Evolutionary conservation across 2,797 vertebrate species (phyloP).

Genomic region (Acanthurus tractus): DNA sequence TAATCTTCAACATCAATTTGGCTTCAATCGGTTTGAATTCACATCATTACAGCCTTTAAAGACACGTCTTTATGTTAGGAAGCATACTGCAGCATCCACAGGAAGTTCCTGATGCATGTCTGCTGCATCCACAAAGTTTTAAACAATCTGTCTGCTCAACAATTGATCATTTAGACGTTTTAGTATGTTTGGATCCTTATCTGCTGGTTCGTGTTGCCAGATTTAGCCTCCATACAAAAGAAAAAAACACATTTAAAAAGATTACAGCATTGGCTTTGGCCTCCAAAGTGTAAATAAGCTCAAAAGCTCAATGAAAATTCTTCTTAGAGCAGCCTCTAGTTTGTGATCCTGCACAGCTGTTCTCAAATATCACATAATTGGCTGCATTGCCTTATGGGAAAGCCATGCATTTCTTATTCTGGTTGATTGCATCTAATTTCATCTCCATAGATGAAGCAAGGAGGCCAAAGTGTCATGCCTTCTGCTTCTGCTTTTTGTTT

Average conservation of each 20-base stretch:
- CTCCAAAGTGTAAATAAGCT: conserved; percentile 21
- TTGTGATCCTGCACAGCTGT: conserved; percentile 31
- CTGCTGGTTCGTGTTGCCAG: background rate
- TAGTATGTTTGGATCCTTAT: background rate
- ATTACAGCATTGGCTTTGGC: conserved; percentile 2
- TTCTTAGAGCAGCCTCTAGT: conserved; percentile 19
- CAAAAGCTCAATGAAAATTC: conserved; percentile 25
- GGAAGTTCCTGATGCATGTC: background rate
- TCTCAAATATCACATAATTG: conserved; percentile 46
- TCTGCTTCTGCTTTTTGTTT: conserved; percentile 6
- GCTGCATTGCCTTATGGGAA: conserved; percentile 34
- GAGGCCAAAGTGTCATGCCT: conserved; percentile 46
- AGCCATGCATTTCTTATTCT: conserved; percentile 41
- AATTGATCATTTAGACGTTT: background rate
- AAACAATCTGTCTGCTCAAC: background rate
- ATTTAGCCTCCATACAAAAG: background rate
- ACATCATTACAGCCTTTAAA: background rate
- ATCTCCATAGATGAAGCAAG: conserved; percentile 20
- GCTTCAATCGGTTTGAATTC: background rate
- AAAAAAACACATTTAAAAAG: background rate
- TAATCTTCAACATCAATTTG: background rate
- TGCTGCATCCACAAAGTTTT: background rate
- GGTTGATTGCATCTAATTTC: conserved; percentile 41
- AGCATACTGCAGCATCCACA: background rate
- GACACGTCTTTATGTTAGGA: background rate